phyloP scores from a whole-genome alignment of 2,888 invertebrate genomes.

The Trilocha varians region DNA sequence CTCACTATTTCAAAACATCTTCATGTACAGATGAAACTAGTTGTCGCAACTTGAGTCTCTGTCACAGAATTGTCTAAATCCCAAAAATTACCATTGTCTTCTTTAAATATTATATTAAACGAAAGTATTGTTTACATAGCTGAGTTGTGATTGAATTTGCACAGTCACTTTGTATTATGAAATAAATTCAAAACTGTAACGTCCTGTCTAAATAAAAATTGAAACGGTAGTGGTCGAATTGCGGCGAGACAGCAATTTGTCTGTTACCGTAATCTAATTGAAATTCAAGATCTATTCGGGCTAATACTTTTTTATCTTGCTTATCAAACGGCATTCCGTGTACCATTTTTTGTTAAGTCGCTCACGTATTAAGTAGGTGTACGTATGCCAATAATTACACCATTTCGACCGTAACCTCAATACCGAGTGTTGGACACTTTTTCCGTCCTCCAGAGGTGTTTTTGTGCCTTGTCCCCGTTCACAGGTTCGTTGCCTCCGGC shows the following conservation, averaged over 20 bases:
- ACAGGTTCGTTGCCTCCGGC: constrained; percentile 52
- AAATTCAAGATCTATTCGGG: constrained; percentile 21
- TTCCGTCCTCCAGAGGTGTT: constrained; percentile 38
- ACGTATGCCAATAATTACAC: constrained; percentile 13
- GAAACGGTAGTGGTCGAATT: constrained; percentile 9
- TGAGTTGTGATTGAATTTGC: background rate
- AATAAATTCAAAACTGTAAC: too few species aligned
- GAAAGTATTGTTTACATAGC: background rate
- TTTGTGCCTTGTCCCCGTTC: constrained; percentile 43
- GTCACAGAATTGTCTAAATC: constrained; percentile 1
- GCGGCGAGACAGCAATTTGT: constrained; percentile 14
- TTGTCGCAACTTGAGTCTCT: constrained; percentile 3
- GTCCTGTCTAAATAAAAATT: too few species aligned
- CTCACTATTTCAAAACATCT: constrained; percentile 33
- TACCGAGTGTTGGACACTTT: constrained; percentile 19
- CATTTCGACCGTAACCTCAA: constrained; percentile 13
- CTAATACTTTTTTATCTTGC: constrained; percentile 22
- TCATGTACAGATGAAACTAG: background rate
- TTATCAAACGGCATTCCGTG: constrained; percentile 14
- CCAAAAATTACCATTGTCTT: background rate
- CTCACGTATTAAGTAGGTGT: constrained; percentile 10
- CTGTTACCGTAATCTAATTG: constrained; percentile 26
- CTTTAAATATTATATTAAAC: background rate
- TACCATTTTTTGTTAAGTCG: constrained; percentile 15
- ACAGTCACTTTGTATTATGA: background rate